Evolutionary conservation across 1,140 invertebrate genomes (phyloP), one percentile per base, ranked within the genome.

Genomic region (Solenopsis fugax): DNA sequence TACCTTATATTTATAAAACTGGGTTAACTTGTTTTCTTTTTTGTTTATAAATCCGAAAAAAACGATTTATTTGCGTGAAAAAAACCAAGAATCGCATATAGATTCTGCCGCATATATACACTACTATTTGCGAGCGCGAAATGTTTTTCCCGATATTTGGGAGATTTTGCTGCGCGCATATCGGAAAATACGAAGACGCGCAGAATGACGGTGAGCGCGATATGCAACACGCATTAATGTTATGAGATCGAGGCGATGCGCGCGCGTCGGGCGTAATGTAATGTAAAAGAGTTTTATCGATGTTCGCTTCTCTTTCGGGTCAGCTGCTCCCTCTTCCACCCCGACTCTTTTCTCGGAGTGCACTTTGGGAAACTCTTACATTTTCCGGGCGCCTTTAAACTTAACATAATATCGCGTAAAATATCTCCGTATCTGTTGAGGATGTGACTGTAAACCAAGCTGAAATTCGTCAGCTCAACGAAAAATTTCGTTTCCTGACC

Each of bases 201-300:
- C 65, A 10, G 71, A 76, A 60, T 58, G 69, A 85, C 37, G 52
- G 34, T 6, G 50, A 48, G 41, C 24, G 45, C 60, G 84, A 72
- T 72, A 73, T 65, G 41, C 76, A 84, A 80, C 78, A 71, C 80
- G 87, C 89, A 90, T 90, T 90, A 90, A 71, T 87, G 88, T 90
- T 90, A 90, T 90, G 88, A 90, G 86, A 90, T 90, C 60, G 88
- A 78, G 73, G 21, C 73, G 88, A 90, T 72, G 75, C 58, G 82
- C 58, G 76, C 86, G 45, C 21, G 75, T 87, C 75, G 75, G 56
- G 81, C 50, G 89, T 86, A 90, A 90, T 88, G 86, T 90, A 88
- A 90, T 52, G 89, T 78, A 82, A 90, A 88, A 89, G 81, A 90
- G 87, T 89, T 90, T 90, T 88, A 90, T 90, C 89, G 89, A 88